Percentiles rank a stretch among this genome's conserved stretches.
These are phyloP conservation scores for Gorilla gorilla DNA, from an alignment of 2,113 vertebrate species.

Conservation along the genomic window DNA sequence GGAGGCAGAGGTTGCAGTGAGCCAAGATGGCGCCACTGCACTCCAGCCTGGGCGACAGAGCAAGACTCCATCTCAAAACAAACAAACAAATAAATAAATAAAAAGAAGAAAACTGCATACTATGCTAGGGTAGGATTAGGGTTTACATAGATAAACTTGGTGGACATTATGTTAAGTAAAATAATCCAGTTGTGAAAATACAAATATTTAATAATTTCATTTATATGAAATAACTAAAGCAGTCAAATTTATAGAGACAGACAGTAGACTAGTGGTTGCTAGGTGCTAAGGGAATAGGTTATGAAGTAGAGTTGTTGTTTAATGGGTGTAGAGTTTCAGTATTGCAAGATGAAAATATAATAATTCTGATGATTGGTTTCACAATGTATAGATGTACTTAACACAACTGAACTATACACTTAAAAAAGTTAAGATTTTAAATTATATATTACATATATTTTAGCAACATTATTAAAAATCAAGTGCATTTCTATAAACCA, in stretches of 20 bases:
- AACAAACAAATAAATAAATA: too few relatives aligned
- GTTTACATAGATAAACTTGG: background rate
- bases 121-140: too few relatives aligned
- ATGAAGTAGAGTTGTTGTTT: background rate
- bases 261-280: background rate
- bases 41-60: too few relatives aligned
- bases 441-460: background rate
- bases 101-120: background rate
- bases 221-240: background rate
- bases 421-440: background rate
- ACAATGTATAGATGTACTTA: background rate
- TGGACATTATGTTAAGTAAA: background rate
- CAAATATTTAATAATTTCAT: background rate
- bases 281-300: fast-evolving
- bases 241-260: background rate
- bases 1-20: too few relatives aligned
- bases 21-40: too few relatives aligned
- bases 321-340: background rate
- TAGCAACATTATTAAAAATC: background rate
- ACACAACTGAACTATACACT: background rate
- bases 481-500: background rate
- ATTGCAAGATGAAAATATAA: background rate
- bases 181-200: background rate
- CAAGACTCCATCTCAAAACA: too few relatives aligned
- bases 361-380: background rate